Evolutionary conservation across 2,113 vertebrate genomes (phyloP), one percentile per base, ranked within the genome.

Genomic region (Pelusios castaneus): DNA sequence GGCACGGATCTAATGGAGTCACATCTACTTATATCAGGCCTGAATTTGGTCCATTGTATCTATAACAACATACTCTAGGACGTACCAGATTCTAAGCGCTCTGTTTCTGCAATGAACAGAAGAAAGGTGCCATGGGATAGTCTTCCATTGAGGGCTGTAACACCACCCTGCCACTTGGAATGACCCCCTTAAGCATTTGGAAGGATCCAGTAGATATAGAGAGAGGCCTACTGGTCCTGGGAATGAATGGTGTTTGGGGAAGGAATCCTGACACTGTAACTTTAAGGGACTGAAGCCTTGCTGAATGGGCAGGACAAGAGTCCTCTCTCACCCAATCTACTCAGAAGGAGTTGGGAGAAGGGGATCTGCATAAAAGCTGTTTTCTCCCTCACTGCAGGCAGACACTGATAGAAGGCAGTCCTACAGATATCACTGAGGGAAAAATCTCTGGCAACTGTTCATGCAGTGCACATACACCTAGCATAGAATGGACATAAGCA

Each of bases 21-120:
- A 60, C 5, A n/a, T 7, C 25, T 22, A 63, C 55, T 54, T 16
- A 43, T 5, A 45, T 22, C 4, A 22, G 24, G 51, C 47, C 45
- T 4, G 4, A 45, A 38, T n/a, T 29, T 83, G 56, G 5, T n/a
- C 80, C 11, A 9, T 60, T 63, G 58, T 45, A 38, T 41, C 73
- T 27, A 12, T 76, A 76, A 45, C 27, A 45, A 41, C 24, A 27
- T 24, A 27, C 24, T 76, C 43, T 58, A 63, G 81, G 41, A 12
- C 49, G 4, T 29, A 47, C 38, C 11, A 76, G 58, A 58, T 7
- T 38, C 73, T 76, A 27, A 75, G 14, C 41, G 76, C 34, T 14
- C 10, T 1, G 1, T 41, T 67, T 58, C 80, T 56, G 11, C 80
- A 31, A 34, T 17, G 56, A 54, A 21, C 0, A 0, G 47, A 52